phyloP scores from a whole-genome alignment of 2,888 invertebrate species.

The Lucinisca nassula region DNA sequence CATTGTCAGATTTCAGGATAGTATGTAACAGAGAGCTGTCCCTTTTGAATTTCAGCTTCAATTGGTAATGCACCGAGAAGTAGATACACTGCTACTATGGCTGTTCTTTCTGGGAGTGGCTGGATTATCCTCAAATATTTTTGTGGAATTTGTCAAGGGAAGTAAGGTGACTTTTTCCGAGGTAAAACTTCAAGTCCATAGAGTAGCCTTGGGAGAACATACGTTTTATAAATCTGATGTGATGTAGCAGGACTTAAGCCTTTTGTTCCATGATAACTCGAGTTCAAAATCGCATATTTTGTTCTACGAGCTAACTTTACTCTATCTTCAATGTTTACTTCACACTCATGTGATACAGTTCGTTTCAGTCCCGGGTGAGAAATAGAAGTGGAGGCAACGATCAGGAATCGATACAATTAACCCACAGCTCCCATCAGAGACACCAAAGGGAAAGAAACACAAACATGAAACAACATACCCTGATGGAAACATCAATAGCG shows the following conservation, averaged over 20 bases:
- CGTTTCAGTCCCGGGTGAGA: not conserved
- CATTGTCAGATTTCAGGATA: not conserved
- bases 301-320: not conserved
- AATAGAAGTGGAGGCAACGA: no score
- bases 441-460: no score
- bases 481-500: no score
- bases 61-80: conserved; percentile 22
- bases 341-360: not conserved
- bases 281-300: not conserved
- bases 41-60: conserved; percentile 36
- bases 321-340: not conserved
- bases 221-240: conserved; percentile 2
- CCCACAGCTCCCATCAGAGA: no score
- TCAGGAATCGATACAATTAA: no score
- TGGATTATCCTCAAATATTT: conserved; percentile 5
- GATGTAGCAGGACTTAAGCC: not conserved
- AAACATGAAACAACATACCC: no score
- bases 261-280: conserved; percentile 20
- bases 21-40: not conserved
- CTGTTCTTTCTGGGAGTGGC: conserved; percentile 22
- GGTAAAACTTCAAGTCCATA: conserved; percentile 23
- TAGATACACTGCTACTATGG: conserved; percentile 1
- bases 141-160: conserved; percentile 17
- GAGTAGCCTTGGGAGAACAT: conserved; percentile 18
- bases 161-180: not conserved